Evolutionary conservation across 1,140 invertebrate species (phyloP), one percentile per base, ranked within the genome.

Genomic region (Drosophila nikananu): DNA sequence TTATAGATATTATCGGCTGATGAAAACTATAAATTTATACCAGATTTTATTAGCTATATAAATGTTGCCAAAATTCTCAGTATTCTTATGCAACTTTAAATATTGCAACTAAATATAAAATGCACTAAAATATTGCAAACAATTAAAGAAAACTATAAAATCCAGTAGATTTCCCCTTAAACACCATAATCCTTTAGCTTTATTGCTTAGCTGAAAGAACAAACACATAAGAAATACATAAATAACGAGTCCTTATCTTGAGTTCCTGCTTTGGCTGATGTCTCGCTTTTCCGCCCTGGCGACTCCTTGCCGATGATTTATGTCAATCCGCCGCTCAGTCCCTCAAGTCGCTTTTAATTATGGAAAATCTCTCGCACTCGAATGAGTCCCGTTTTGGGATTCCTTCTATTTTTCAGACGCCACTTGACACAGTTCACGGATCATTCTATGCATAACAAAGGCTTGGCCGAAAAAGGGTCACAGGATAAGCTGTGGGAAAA

Each of bases 341-440:
- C 48, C 77, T 77, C 63, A 59, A 84, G 81, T 65, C 58, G 67
- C 67, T 77, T 80, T 80, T 84, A 84, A 84, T 84, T 84, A 84
- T 81, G 82, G 84, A 78, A 62, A 66, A 81, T 83, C 58, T 21
- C 64, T 58, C 19, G 15, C 17, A 27, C 44, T 55, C 37, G 42
- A 48, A 75, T 25, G 46, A 27, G n/a, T 5, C 46, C 30, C 58
- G n/a, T 48, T 41, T 48, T n/a, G 49, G 48, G 73, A 61, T 13
- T 61, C 10, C 7, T 44, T 27, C 12, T 5, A 19, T 41, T 39
- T 46, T 17, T 0, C 19, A 30, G 60, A 52, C 46, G 44, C 66
- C 62, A 73, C 81, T 89, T 89, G 80, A 80, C 83, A 89, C 80
- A 89, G 64, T 83, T 89, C 77, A 70, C 70, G 84, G 80, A 30